Percentiles rank a stretch among this genome's conserved stretches.
phyloP scores from a whole-genome alignment of 2,888 invertebrate species.

The Carabus problematicus region DNA sequence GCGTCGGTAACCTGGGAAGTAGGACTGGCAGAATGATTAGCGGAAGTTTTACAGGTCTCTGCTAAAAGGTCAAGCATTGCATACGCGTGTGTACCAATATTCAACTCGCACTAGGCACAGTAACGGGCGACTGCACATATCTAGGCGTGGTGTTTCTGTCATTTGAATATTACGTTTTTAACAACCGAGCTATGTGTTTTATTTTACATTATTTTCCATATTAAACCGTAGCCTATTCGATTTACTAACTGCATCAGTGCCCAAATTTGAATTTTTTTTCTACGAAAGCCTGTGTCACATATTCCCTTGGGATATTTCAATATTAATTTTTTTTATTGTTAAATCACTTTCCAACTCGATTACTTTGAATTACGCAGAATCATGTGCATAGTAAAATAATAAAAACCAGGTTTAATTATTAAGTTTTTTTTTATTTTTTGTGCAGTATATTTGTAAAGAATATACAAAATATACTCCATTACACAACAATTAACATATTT shows the following conservation, averaged over 20 bases:
- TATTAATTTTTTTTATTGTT: too few species aligned
- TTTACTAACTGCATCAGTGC: conserved; percentile 23
- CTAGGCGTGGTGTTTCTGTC: conserved; percentile 33
- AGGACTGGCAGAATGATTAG: conserved; percentile 42
- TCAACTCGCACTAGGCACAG: neutral
- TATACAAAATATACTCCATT: conserved; percentile 25
- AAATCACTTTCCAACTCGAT: neutral
- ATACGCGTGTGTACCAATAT: conserved; percentile 16
- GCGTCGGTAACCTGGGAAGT: conserved; percentile 22
- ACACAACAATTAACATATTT: conserved; percentile 39
- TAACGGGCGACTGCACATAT: conserved; percentile 14
- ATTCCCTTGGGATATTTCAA: neutral
- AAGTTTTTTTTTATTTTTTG: conserved; percentile 33
- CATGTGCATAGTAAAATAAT: neutral
- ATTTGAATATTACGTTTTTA: conserved; percentile 40
- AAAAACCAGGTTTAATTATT: conserved; percentile 9
- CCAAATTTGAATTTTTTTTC: conserved; percentile 27
- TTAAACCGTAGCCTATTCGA: conserved; percentile 27
- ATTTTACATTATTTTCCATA: conserved; percentile 39
- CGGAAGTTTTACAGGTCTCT: conserved; percentile 46
- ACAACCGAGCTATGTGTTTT: conserved; percentile 39
- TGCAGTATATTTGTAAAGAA: conserved; percentile 29
- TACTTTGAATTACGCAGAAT: neutral
- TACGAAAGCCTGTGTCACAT: conserved; percentile 7
- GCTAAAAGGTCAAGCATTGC: conserved; percentile 33